Conservation (phyloP, 1,140 invertebrate species). For the Drosophila navojoa region DNA sequence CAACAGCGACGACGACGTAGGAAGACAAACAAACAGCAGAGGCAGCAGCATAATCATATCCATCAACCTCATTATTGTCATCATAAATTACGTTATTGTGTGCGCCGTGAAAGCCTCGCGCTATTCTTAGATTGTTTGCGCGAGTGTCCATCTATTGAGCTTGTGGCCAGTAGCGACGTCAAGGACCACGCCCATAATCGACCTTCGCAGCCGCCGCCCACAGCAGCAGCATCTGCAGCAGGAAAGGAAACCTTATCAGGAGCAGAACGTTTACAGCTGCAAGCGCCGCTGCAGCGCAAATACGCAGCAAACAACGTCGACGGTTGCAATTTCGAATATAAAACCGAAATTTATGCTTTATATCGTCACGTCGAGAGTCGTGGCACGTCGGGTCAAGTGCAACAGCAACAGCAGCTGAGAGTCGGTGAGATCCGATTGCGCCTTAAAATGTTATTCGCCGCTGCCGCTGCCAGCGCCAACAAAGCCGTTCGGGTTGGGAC, state of each 20-base stretch:
- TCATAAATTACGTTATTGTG: conserved; percentile 58
- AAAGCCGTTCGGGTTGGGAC: conserved; percentile 37
- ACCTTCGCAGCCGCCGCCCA: conserved; percentile 1
- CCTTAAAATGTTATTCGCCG: conserved; percentile 72
- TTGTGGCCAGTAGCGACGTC: conserved; percentile 42
- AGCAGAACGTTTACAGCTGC: conserved; percentile 50
- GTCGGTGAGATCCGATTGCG: conserved; percentile 63
- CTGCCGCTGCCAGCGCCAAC: conserved; percentile 47
- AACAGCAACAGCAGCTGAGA: conserved; percentile 81
- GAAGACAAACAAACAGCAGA: neutral
- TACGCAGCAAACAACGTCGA: conserved; percentile 64
- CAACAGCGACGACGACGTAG: conserved; percentile 16
- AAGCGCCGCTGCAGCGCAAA: conserved; percentile 52
- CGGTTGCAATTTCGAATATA: conserved; percentile 76
- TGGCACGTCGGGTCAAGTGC: conserved; percentile 77
- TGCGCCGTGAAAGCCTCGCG: conserved; percentile 57
- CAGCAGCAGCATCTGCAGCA: conserved; percentile 19
- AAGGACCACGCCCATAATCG: conserved; percentile 28
- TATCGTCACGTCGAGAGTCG: conserved; percentile 76
- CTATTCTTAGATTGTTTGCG: conserved; percentile 78
- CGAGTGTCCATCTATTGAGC: conserved; percentile 60
- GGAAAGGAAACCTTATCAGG: conserved; percentile 26
- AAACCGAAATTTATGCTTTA: conserved; percentile 82
- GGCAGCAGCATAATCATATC: conserved; percentile 27
- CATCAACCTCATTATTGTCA: conserved; percentile 10